Evolutionary conservation across 2,888 invertebrate genomes (phyloP), one percentile per base, ranked within the genome.

Genomic region (Mesodorylaimus sp.): DNA sequence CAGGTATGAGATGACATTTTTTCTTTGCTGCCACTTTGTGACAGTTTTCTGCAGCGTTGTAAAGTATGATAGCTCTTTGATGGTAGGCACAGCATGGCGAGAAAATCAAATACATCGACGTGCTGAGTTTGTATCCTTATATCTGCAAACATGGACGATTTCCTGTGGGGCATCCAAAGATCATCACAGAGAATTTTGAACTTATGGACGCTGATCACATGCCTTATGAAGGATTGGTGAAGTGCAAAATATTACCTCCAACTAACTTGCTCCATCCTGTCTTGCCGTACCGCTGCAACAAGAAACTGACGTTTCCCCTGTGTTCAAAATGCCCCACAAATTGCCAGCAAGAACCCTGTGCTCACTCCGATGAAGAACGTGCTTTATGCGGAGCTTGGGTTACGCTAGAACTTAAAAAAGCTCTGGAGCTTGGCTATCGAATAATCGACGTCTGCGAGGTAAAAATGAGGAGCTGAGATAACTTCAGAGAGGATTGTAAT

Each of bases 381-480:
- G 19, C 32, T 1, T n/a, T 64, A 1, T 49, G 46, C 1, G 61
- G 62, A 1, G 58, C 60, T 1, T 63, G 60, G 60, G 53, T 55
- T 29, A 55, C 59, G 2, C 55, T 55, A 1, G 64, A 62, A 48
- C 39, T 64, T 1, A 47, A 54, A 28, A 52, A 50, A 21, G 63
- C 63, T 5, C 5, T 57, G 1, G 27, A 54, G 27, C 48, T 54
- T 28, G 62, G 61, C 1, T 64, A 63, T 47, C 5, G 19, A 26
- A 27, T 43, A 39, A n/a, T n/a, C n/a, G n/a, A n/a, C n/a, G n/a
- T n/a, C n/a, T n/a, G n/a, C n/a, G n/a, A n/a, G n/a, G n/a, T n/a
- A n/a, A n/a, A n/a, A n/a, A n/a, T n/a, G n/a, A n/a, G n/a, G n/a
- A n/a, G n/a, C n/a, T n/a, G n/a, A n/a, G n/a, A n/a, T n/a, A n/a